Base-by-base conservation (phyloP, 2,797 vertebrate species). In the Enteromius fasciolatus region DNA sequence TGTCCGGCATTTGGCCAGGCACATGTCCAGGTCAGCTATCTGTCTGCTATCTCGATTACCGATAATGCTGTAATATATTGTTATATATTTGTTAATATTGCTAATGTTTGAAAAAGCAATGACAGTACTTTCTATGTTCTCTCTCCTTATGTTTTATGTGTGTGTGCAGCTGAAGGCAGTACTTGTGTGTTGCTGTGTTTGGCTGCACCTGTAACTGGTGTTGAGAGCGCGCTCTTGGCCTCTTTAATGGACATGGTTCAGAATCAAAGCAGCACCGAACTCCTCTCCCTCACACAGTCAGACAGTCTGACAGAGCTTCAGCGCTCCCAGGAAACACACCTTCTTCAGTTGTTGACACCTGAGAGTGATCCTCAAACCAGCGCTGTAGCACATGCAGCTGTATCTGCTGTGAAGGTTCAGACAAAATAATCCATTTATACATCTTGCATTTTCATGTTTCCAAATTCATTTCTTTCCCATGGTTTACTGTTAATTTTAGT, bases 151-250 rank as follows among this genome's bases (percentile, higher is more conserved):
- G 1, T 81, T 23, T 61, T 48, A 33, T 44, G 69, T 46, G 2
- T 87, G 89, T 88, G 84, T 81, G 46, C 78, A 98, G 97, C 86
- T 69, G 94, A 91, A 78, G 89, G 87, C 52, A 94, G 91, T 86
- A 95, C 95, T 79, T 97, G 96, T 87, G 25, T 98, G 80, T 91
- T 98, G 89, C 90, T 99, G 85, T 94, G 95, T 69, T 89, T 98
- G 79, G 90, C 69, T n/a, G 90, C 93, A 74, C 90, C 91, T 23
- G 86, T 96, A 80, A 87, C 90, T 64, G 92, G 94, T 86, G 85
- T 91, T 86, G 93, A 97, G 75, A 92, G 95, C 57, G 90, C 93
- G 12, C 90, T 94, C 3, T 85, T 99, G 84, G 94, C 93, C 78
- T 95, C 96, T 57, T 54, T 96, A 86, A 93, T 99, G 91, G 93